phyloP scores from a whole-genome alignment of 2,797 vertebrate species.

The Pseudomugil tenellus region DNA sequence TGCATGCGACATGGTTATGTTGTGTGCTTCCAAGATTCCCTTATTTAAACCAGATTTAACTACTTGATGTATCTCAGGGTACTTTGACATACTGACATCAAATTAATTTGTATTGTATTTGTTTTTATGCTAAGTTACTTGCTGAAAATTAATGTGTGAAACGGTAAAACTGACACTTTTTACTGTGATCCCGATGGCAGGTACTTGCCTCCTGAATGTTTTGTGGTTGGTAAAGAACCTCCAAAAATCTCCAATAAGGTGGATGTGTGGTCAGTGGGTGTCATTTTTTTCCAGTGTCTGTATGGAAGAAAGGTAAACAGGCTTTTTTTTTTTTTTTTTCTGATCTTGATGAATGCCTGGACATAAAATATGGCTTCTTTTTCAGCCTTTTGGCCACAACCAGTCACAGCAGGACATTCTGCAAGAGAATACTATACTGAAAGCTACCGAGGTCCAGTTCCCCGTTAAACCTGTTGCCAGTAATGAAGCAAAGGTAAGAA shows the following conservation, averaged over 20 bases:
- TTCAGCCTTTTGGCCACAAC: constrained; percentile 98
- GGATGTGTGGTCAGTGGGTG: constrained; percentile 98
- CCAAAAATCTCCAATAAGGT: constrained; percentile 99
- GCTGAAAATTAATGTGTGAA: neutral
- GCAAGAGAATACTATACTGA: constrained; percentile 99
- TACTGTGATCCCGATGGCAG: constrained; percentile 65
- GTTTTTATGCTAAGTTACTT: neutral
- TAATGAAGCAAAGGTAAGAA: constrained; percentile 96
- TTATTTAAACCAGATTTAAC: neutral
- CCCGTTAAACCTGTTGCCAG: constrained; percentile 97
- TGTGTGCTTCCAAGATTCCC: too few species aligned
- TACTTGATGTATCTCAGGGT: neutral
- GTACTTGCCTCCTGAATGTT: constrained; percentile 99
- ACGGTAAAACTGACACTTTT: neutral
- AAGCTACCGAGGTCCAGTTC: constrained; percentile 98
- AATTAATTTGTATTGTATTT: neutral
- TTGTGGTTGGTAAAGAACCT: constrained; percentile 99
- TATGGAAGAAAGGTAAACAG: constrained; percentile 95
- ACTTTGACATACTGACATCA: neutral
- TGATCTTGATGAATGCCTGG: neutral
- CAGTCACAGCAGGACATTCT: constrained; percentile 99
- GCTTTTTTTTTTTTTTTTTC: neutral
- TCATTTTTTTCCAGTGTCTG: constrained; percentile 99
- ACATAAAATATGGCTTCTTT: neutral
- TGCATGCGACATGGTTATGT: neutral